These are phyloP conservation scores for Pseudochaenichthys georgianus DNA, from an alignment of 2,797 vertebrate genomes.

Conservation along the genomic window DNA sequence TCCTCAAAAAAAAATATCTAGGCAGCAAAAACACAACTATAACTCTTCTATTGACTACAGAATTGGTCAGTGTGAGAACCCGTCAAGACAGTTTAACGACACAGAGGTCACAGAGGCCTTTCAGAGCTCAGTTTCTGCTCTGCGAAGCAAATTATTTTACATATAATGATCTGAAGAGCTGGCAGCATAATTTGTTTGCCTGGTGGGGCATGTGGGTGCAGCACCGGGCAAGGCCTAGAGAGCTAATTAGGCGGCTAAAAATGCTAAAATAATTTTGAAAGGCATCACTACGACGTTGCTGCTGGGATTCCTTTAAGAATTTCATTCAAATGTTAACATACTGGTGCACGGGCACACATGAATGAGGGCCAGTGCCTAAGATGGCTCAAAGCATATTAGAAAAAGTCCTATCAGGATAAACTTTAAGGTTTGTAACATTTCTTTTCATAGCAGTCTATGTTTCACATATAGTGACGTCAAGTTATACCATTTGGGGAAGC, in stretches of 20 bases:
- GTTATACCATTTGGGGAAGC: neutral
- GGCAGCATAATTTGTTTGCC: conserved; percentile 17
- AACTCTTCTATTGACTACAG: neutral
- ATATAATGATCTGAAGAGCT: conserved; percentile 25
- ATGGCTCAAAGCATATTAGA: neutral
- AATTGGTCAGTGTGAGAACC: neutral
- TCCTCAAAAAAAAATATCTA: neutral
- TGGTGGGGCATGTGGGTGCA: conserved; percentile 12
- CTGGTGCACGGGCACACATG: neutral
- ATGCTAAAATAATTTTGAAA: neutral
- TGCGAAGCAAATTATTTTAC: conserved; percentile 16
- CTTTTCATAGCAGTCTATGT: neutral
- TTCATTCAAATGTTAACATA: conserved; percentile 12
- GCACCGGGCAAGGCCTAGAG: conserved; percentile 14
- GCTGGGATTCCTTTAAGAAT: conserved; percentile 12
- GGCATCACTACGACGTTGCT: conserved; percentile 22
- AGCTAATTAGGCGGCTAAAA: conserved; percentile 39
- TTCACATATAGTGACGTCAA: neutral
- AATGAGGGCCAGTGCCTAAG: neutral
- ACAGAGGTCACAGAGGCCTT: neutral
- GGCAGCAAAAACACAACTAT: neutral
- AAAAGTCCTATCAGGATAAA: neutral
- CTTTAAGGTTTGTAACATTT: neutral
- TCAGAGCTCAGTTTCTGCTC: conserved; percentile 32
- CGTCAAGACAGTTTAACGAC: neutral